Base-by-base conservation (phyloP, 2,888 invertebrate genomes). In the Cepaea hortensis region DNA sequence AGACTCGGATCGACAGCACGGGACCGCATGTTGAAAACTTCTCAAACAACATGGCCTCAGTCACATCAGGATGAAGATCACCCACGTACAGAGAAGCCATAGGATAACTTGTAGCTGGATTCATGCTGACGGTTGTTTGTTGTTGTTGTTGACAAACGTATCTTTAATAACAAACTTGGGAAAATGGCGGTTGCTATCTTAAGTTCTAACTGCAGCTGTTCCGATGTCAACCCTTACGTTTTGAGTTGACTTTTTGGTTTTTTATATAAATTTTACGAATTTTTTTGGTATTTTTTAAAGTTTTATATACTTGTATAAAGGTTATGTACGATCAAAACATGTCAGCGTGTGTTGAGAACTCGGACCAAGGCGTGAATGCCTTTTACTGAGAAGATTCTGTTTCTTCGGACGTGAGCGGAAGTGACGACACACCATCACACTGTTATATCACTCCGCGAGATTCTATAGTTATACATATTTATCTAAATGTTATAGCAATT, bases 11-110 rank as follows among this genome's bases (percentile, higher is more conserved):
- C 89, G 99, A 99, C 90, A 99, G 96, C 90, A 99, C 99, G 90
- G 99, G 99, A 90, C 99, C 99, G 95, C 99, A 98, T 93, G 98
- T 97, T 91, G 98, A 99, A 96, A 99, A 99, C 96, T 99, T 99
- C 95, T 99, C 99, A 95, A 99, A 99, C 95, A 99, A 94, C 97
- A 98, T 97, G 94, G 99, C 98, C 95, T 99, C 99, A 91, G 98
- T 99, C 91, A 99, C 98, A 95, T 99, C 99, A 89, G 97, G 97
- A 95, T 99, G 98, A 93, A 99, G 96, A 96, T 99, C 99, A 93
- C 99, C 99, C 94, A 99, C 99, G 96, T 99, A 99, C 94, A 99
- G 96, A 90, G 99, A 99, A 95, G 99, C 99, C 94, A 94, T 94
- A 5, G 94, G 94, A 87, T 94, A 94, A 85, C 91, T 93, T n/a